A percentile compares a stretch with the other conserved stretches of the same genome.
Conservation (phyloP, 2,888 invertebrate species). For the Parelbella ahira region DNA sequence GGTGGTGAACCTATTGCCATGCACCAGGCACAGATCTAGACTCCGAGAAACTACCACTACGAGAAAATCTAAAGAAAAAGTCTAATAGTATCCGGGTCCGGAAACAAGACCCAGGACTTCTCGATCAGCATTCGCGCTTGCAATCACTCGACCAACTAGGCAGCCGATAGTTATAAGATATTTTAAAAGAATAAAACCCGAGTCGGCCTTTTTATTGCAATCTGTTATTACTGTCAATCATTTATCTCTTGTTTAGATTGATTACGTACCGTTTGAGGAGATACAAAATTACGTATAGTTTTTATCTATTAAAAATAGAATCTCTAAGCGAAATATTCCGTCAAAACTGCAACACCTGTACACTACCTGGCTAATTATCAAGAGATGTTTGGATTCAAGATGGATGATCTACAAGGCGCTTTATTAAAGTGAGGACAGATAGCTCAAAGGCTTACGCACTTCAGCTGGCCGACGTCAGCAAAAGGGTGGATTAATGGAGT, state of each 20-base stretch:
- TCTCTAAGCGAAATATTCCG: conserved; percentile 7
- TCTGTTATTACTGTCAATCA: conserved; percentile 9
- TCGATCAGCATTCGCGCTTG: no score
- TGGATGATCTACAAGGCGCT: conserved; percentile 47
- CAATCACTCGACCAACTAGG: no score
- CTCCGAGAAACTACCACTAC: no score
- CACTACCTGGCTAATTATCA: conserved; percentile 9
- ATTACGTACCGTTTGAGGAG: background rate
- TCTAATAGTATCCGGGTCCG: no score
- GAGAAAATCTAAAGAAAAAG: no score
- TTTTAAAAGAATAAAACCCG: no score
- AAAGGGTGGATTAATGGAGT: conserved; percentile 1
- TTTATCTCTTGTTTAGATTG: no score
- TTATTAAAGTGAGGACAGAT: conserved; percentile 52
- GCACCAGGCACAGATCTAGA: no score
- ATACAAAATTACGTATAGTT: background rate
- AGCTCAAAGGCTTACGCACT: conserved; percentile 47
- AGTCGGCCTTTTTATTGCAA: conserved; percentile 1
- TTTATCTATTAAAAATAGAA: conserved; percentile 9
- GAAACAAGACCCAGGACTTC: no score
- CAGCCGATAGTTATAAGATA: no score
- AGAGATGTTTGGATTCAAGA: conserved; percentile 59
- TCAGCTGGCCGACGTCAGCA: conserved; percentile 4
- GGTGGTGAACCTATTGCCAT: no score
- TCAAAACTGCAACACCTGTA: background rate